These are phyloP conservation scores for Chaetura pelagica DNA, from an alignment of 2,113 vertebrate genomes.

Conservation along the genomic window DNA sequence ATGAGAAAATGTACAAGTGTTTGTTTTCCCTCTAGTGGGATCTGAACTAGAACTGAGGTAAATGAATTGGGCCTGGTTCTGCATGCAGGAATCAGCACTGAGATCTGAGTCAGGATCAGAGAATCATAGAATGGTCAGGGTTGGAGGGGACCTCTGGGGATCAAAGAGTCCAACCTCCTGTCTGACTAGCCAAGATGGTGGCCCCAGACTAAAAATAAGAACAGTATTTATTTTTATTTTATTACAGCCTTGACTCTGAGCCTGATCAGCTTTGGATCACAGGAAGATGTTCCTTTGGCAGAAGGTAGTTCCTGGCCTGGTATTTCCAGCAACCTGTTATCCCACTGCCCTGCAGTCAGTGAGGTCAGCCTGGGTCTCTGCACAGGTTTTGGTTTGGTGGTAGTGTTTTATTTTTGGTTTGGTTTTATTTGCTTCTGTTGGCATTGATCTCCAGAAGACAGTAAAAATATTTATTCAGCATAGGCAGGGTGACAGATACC, in stretches of 20 bases:
- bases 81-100: not conserved
- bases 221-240: not conserved
- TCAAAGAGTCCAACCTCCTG: no score
- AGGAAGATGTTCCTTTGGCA: not conserved
- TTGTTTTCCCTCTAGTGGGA: not conserved
- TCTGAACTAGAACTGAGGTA: not conserved
- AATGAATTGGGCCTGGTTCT: not conserved
- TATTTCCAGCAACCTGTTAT: not conserved
- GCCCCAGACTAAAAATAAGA: not conserved
- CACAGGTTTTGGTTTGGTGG: not conserved
- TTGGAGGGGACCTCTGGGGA: no score
- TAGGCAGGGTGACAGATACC: constrained; percentile 53
- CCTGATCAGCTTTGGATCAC: not conserved
- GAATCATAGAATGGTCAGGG: no score
- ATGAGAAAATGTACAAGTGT: not conserved
- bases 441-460: not conserved
- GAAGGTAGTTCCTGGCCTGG: not conserved
- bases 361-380: not conserved
- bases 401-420: not conserved
- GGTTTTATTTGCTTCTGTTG: not conserved
- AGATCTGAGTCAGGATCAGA: no score
- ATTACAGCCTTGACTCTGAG: not conserved
- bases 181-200: not conserved
- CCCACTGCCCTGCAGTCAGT: not conserved
- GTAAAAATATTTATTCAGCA: constrained; percentile 52